These are phyloP conservation scores for Chelon labrosus DNA, from an alignment of 2,797 vertebrate genomes.

Conservation along the genomic window DNA sequence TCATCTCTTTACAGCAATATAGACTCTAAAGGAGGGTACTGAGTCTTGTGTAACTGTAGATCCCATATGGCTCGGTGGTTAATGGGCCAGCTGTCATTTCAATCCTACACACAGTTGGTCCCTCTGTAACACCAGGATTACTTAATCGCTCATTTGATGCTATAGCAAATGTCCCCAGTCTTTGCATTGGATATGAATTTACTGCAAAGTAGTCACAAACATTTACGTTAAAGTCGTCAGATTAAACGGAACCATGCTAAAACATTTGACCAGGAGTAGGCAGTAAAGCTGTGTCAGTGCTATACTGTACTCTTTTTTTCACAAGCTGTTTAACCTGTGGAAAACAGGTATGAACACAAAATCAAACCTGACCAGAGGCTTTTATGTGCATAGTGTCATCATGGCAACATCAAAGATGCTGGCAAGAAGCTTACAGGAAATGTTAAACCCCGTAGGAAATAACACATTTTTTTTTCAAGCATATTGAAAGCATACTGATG, in stretches of 20 bases:
- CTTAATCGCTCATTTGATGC: slow-evolving; percentile 25
- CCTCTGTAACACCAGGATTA: slow-evolving; percentile 44
- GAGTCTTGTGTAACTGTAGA: slow-evolving; percentile 43
- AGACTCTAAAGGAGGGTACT: slow-evolving; percentile 7
- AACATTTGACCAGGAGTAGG: background rate
- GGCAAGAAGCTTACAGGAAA: slow-evolving; percentile 7
- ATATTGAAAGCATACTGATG: too few relatives aligned
- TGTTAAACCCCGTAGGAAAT: background rate
- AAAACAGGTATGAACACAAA: slow-evolving; percentile 26
- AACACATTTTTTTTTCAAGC: background rate
- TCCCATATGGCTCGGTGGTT: slow-evolving; percentile 52
- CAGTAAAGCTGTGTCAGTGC: slow-evolving; percentile 10
- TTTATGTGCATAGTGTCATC: slow-evolving; percentile 32
- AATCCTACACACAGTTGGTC: slow-evolving; percentile 55
- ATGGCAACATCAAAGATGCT: slow-evolving; percentile 28
- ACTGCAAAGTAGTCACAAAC: background rate
- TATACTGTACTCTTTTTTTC: slow-evolving; percentile 3
- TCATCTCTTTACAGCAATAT: slow-evolving; percentile 12
- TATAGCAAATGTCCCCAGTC: slow-evolving; percentile 6
- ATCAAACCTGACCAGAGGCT: slow-evolving; percentile 6
- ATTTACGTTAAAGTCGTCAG: background rate
- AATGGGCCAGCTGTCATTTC: slow-evolving; percentile 52
- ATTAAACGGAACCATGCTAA: slow-evolving; percentile 6
- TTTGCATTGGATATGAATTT: background rate
- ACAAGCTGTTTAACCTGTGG: slow-evolving; percentile 11